Evolutionary conservation across 2,797 vertebrate genomes (phyloP).

Genomic region (Taeniopygia guttata): DNA sequence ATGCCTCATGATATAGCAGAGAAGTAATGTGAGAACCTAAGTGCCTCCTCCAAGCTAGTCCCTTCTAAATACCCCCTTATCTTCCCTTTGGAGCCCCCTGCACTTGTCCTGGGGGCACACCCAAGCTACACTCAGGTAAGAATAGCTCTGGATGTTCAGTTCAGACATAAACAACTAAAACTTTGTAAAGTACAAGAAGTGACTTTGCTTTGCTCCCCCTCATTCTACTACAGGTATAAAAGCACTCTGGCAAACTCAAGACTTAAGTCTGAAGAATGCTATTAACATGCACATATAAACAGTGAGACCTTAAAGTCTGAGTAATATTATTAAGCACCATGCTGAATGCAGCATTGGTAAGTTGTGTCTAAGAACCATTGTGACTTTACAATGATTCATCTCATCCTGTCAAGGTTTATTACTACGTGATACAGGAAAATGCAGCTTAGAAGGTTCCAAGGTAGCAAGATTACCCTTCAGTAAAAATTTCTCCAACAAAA

Average conservation of each 20-base stretch:
- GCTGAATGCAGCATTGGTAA: not conserved
- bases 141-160: not conserved
- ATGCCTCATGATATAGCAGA: conserved; percentile 61
- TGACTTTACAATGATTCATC: not conserved
- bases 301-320: not conserved
- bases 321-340: not conserved
- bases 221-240: not conserved
- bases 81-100: not conserved
- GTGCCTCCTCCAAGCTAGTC: conserved; percentile 15
- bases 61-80: not conserved
- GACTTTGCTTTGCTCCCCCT: not conserved
- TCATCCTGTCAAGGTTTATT: not conserved
- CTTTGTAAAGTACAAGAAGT: not conserved
- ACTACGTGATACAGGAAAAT: not conserved
- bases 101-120: not conserved
- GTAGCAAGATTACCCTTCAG: not conserved
- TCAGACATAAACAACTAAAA: not conserved
- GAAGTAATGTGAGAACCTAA: conserved; percentile 47
- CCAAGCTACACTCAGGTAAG: not conserved
- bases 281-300: not conserved
- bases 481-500: not conserved
- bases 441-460: not conserved
- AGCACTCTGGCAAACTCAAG: not conserved
- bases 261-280: not conserved
- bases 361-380: not conserved